Percentiles rank a stretch among this genome's conserved stretches.
Conservation (phyloP, 2,888 invertebrate genomes). For the Tenthredo scrophulariae region DNA sequence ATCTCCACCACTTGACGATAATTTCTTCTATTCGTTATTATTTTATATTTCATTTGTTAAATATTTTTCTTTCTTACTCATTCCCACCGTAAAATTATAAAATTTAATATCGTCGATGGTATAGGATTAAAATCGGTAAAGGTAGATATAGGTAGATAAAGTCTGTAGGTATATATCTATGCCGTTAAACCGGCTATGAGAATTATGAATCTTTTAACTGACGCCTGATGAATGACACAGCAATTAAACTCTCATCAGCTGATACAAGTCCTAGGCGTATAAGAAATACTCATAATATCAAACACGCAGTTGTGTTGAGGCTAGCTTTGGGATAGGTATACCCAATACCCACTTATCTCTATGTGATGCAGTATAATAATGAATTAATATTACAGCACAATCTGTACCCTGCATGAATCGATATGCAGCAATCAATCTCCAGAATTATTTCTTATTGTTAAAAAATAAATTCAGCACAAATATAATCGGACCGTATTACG, state of each 20-base stretch:
- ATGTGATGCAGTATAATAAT: background rate
- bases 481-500: too few relatives aligned
- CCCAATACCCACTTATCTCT: background rate
- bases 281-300: background rate
- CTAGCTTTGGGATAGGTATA: background rate
- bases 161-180: background rate
- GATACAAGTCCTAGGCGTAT: background rate
- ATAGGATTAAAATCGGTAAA: background rate
- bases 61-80: background rate
- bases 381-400: background rate
- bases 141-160: background rate
- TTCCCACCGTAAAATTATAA: background rate
- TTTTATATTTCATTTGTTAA: background rate
- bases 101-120: constrained; percentile 15
- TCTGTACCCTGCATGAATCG: background rate
- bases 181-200: background rate
- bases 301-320: background rate
- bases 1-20: background rate
- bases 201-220: constrained; percentile 3
- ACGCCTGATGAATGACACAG: constrained; percentile 23
- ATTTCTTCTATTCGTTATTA: background rate
- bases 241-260: constrained; percentile 26
- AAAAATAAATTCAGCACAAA: too few relatives aligned
- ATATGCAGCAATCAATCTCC: background rate
- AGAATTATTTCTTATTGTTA: background rate